phyloP scores from a whole-genome alignment of 92 coral and sea anemone genomes.

The Parazoanthus swiftii region DNA sequence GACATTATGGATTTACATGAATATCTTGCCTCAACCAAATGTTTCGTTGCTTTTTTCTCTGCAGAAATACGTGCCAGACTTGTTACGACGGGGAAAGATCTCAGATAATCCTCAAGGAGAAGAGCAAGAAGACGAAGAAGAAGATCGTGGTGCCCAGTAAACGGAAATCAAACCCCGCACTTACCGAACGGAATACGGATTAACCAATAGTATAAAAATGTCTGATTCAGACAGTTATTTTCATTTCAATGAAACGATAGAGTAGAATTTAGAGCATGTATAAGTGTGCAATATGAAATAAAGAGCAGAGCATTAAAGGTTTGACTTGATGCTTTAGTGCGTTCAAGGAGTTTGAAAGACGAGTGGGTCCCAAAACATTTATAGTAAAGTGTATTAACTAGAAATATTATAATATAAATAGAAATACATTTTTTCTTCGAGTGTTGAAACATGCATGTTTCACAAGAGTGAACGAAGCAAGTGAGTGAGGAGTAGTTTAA shows the following conservation, averaged over 20 bases:
- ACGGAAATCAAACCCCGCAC: background rate
- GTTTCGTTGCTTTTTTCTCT: background rate
- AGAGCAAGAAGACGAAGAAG: background rate
- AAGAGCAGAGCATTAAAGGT: slow-evolving; percentile 36
- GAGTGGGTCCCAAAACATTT: background rate
- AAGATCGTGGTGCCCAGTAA: background rate
- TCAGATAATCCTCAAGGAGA: background rate
- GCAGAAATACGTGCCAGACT: slow-evolving; percentile 29
- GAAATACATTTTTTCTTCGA: too few relatives aligned
- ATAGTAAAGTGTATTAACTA: too few relatives aligned
- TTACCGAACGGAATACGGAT: background rate
- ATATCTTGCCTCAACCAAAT: background rate
- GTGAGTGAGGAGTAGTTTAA: too few relatives aligned
- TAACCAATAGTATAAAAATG: background rate
- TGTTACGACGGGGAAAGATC: slow-evolving; percentile 6
- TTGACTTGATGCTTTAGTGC: background rate
- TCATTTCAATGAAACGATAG: slow-evolving; percentile 41
- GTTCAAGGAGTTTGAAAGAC: background rate
- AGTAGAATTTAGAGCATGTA: slow-evolving; percentile 41
- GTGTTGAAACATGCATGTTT: too few relatives aligned
- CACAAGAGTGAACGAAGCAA: too few relatives aligned
- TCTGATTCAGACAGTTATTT: slow-evolving; percentile 30
- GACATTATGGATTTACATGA: background rate
- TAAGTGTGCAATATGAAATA: slow-evolving; percentile 27
- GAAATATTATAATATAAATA: too few relatives aligned